Conservation (phyloP, 2,888 invertebrate species). For the Spodoptera littoralis region DNA sequence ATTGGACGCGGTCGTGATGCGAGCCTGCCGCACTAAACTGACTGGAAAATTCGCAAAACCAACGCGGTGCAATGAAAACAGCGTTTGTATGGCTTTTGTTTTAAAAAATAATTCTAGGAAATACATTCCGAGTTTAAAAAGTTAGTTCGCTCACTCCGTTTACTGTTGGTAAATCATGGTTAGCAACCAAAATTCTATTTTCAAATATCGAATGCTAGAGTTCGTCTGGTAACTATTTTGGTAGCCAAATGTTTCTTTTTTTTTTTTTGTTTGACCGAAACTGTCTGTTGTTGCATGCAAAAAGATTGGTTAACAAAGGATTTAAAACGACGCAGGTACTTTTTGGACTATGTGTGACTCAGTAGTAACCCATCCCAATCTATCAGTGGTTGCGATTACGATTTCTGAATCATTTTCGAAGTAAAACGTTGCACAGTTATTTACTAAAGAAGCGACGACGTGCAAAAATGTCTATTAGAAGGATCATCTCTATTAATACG, state of each 20-base stretch:
- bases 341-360: conserved; percentile 3
- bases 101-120: conserved; percentile 16
- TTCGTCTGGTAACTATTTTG: not conserved
- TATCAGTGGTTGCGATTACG: too few species aligned
- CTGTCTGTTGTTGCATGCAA: conserved; percentile 8
- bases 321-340: conserved; percentile 30
- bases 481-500: conserved; percentile 26
- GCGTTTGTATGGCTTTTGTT: conserved; percentile 39
- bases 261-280: conserved; percentile 19
- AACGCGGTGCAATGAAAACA: conserved; percentile 23
- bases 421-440: not conserved
- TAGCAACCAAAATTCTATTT: conserved; percentile 4
- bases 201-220: conserved; percentile 8
- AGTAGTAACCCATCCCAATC: not conserved
- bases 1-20: conserved; percentile 45
- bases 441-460: not conserved
- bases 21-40: conserved; percentile 42
- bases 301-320: conserved; percentile 40
- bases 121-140: conserved; percentile 5
- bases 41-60: conserved; percentile 54
- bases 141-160: conserved; percentile 6
- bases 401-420: not conserved
- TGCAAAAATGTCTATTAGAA: conserved; percentile 32
- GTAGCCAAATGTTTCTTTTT: not conserved
- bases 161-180: not conserved